These are phyloP conservation scores for Hermodice carunculata DNA, from an alignment of 2,888 invertebrate genomes.

Conservation along the genomic window DNA sequence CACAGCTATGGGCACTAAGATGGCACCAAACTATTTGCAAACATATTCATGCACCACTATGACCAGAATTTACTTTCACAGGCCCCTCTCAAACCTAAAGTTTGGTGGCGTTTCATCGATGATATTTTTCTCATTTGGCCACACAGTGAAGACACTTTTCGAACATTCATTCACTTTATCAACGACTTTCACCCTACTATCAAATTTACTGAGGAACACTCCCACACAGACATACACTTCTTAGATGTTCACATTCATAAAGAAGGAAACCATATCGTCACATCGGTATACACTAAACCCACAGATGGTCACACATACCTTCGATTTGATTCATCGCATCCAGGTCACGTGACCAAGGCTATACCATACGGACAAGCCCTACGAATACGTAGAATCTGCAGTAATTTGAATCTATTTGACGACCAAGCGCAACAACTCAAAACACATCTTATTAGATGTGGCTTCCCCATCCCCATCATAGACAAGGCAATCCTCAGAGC, in stretches of 20 bases:
- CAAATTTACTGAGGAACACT: constrained; percentile 2
- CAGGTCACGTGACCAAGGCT: too few species aligned
- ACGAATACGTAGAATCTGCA: too few species aligned
- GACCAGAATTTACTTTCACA: background rate
- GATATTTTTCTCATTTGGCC: background rate
- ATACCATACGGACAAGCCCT: too few species aligned
- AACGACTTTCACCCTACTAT: background rate
- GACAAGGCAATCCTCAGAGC: too few species aligned
- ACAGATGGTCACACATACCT: constrained; percentile 1
- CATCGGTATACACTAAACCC: background rate
- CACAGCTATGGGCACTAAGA: constrained; percentile 1
- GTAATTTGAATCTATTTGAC: too few species aligned
- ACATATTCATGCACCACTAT: background rate
- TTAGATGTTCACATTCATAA: background rate
- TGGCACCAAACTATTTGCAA: constrained; percentile 3
- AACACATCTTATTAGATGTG: too few species aligned
- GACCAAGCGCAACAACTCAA: too few species aligned
- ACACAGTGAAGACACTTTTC: background rate
- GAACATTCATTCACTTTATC: background rate
- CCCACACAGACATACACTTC: background rate
- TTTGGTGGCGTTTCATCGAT: background rate
- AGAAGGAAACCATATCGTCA: background rate
- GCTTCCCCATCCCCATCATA: too few species aligned
- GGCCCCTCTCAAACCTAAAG: background rate
- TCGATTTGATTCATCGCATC: background rate